phyloP scores from a whole-genome alignment of 2,113 vertebrate genomes.

The Rhadina sibilatrix region DNA sequence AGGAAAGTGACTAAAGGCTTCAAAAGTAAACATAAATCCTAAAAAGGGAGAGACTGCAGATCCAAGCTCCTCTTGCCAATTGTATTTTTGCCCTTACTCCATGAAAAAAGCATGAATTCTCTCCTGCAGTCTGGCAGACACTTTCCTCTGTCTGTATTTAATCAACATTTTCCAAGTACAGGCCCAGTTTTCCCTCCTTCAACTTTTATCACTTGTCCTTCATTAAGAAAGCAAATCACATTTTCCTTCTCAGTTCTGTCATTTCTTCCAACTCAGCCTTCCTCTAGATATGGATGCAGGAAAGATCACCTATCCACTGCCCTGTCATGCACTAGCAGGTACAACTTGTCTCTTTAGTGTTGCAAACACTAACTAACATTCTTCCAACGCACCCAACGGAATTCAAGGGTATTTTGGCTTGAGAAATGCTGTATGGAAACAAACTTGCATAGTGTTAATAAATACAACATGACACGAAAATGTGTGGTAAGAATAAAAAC shows the following conservation, averaged over 20 bases:
- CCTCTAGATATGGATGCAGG: neutral
- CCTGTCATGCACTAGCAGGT: neutral
- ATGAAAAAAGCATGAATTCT: neutral
- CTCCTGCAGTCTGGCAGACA: conserved; percentile 10
- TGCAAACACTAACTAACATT: neutral
- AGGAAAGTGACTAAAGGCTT: neutral
- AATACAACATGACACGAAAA: neutral
- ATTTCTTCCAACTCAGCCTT: neutral
- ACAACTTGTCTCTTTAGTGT: neutral
- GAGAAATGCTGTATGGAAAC: neutral
- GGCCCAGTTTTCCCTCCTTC: neutral
- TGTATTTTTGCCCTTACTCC: neutral
- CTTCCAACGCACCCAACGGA: neutral
- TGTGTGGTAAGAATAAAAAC: neutral
- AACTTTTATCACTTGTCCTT: conserved; percentile 9
- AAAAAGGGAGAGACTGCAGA: neutral
- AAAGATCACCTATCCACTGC: neutral
- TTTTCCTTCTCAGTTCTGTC: neutral
- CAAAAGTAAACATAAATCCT: neutral
- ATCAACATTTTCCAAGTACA: conserved; percentile 42
- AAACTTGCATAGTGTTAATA: neutral
- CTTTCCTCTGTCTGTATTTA: conserved; percentile 16
- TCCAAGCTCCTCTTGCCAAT: neutral
- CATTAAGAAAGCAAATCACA: conserved; percentile 14
- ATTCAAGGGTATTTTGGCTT: neutral